Conservation (phyloP, 2,113 vertebrate species). For the Machaerirhynchus nigripectus region DNA sequence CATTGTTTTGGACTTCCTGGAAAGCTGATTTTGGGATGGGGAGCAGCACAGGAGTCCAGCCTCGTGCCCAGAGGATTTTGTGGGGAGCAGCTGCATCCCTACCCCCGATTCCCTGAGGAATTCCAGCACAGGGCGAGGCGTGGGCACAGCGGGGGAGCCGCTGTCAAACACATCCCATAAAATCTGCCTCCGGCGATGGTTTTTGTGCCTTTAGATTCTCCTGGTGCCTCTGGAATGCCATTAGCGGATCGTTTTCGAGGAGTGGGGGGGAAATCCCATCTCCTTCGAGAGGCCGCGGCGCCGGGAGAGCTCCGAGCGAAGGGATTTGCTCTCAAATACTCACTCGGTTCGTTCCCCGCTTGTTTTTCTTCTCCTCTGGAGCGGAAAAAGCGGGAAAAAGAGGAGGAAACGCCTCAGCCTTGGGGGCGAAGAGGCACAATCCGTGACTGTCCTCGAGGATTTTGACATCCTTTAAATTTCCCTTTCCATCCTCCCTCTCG, state of each 20-base stretch:
- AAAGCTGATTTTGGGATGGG: neutral
- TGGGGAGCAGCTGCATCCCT: neutral
- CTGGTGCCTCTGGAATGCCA: neutral
- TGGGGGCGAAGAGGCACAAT: accelerated
- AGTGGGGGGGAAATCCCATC: neutral
- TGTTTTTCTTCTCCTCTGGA: neutral
- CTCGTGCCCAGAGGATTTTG: accelerated
- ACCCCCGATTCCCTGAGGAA: neutral
- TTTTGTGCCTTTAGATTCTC: neutral
- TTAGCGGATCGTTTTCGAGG: neutral
- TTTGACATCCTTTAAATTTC: neutral
- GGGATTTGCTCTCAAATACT: neutral
- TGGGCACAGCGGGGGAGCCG: neutral
- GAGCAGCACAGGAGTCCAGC: accelerated
- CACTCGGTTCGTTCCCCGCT: neutral
- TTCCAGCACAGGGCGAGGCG: accelerated
- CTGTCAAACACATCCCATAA: neutral
- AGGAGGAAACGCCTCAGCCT: neutral
- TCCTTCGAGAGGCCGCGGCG: neutral
- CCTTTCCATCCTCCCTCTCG: neutral
- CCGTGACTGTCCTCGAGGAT: neutral
- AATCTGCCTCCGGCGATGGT: neutral
- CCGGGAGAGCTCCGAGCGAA: neutral
- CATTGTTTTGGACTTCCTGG: accelerated
- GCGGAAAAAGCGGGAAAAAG: neutral